Evolutionary conservation across 2,797 vertebrate species (phyloP), one percentile per base, ranked within the genome.

Genomic region (Nyctibius grandis): DNA sequence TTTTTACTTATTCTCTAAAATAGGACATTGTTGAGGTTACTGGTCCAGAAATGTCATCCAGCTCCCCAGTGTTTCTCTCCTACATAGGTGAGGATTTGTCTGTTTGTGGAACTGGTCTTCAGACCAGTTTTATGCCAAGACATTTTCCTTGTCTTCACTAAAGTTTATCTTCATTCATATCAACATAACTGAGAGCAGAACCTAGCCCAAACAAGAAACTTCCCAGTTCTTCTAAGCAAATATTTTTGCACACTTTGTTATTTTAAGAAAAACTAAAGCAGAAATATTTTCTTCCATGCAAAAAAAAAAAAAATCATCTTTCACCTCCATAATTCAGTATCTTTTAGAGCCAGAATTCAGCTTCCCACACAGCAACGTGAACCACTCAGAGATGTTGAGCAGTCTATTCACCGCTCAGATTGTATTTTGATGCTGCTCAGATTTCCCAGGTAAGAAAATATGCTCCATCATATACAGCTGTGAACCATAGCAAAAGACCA

Each of bases 361-460:
- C 87, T 70, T 42, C 48, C 68, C 60, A 65, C 50, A 54, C 44
- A 77, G 82, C 72, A 82, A 56, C 5, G 8, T 6, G 9, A 93
- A 91, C 45, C 56, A 28, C 42, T 85, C 26, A 1, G 65, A 75
- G 79, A 95, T 72, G 61, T 72, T 10, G 40, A 94, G 65, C 85
- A 79, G 76, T 78, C 82, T 76, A 51, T 61, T 94, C 67, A 36
- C 45, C 85, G n/a, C 56, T 92, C 70, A 82, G 60, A 84, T 79
- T 85, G 89, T 87, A 57, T 92, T 94, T 89, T 88, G 92, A 80
- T 85, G 84, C 70, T 93, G 87, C 54, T 91, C 75, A 65, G 82
- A 78, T 73, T 89, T 93, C 40, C 44, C 44, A 88, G 88, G 70
- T 95, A 95, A 87, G 89, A 93, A 93, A 89, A 89, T 60, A 44